Evolutionary conservation across 2,888 invertebrate species (phyloP), one percentile per base, ranked within the genome.

Genomic region (Hypomecis punctinalis): DNA sequence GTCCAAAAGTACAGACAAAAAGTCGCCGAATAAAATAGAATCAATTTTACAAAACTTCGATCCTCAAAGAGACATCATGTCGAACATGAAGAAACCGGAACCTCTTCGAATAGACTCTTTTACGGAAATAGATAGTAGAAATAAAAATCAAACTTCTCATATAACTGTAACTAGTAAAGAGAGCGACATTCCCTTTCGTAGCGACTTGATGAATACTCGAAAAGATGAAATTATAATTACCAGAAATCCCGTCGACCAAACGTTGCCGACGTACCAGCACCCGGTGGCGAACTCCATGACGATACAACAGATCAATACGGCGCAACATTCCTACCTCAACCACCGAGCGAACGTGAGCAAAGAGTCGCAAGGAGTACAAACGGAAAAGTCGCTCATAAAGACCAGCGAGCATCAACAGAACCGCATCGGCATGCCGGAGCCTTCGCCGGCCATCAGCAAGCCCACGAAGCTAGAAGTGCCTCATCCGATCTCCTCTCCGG

Each of bases 401-500:
- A 72, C 83, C 0, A 87, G 78, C 72, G 91, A 91, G 70, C 77
- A 81, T 0, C 52, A 47, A 33, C 47, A 52, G 52, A 86, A 82
- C 58, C 81, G 90, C 52, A 80, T 85, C 36, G 85, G 76, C 61
- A 80, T 85, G 68, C 69, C 85, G 0, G 91, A 91, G 13, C 66
- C 82, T 0, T 72, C 84, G 0, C 87, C 90, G 33, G 85, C 88
- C 1, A 85, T 90, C 13, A 90, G 89, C 66, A 73, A 73, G 48
- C 81, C 86, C 0, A 90, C 91, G 0, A 93, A 93, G 75, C 69
- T 93, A 61, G 93, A 93, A 83, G 91, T 93, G 39, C 93, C 93
- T 35, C 90, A 91, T 75, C 93, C 93, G 0, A 93, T 93, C 62
- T 88, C 93, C 0, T 93, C 93, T 0, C 93, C 93, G 3, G 91